Evolutionary conservation across 2,113 vertebrate genomes (phyloP).

Genomic region (Mesembrinibis cayennensis): DNA sequence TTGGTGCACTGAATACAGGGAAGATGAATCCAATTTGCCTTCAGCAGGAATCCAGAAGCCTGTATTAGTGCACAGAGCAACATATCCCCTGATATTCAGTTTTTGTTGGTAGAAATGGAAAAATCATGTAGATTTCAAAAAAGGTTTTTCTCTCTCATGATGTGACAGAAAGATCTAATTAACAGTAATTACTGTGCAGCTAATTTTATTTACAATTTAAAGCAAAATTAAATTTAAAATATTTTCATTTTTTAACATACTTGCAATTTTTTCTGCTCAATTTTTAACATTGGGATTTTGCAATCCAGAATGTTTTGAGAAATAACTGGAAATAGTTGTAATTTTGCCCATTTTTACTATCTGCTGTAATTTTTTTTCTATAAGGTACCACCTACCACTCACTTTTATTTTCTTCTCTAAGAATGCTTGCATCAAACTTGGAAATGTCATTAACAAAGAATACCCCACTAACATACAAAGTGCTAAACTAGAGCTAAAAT

Average conservation of each 20-base stretch:
- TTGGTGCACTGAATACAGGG: not conserved
- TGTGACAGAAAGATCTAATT: not conserved
- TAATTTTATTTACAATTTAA: conserved; percentile 8
- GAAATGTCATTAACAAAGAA: not conserved
- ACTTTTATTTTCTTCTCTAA: not conserved
- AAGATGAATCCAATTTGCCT: not conserved
- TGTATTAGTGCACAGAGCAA: not conserved
- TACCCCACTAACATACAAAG: not conserved
- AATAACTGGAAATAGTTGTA: not conserved
- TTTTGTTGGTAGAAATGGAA: not conserved
- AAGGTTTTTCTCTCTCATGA: not conserved
- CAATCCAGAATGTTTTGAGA: not conserved
- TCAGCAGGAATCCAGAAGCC: not conserved
- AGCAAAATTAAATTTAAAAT: not conserved
- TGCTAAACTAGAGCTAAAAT: not conserved
- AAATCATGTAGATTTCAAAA: not conserved
- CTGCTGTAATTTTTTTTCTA: not conserved
- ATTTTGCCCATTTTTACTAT: not conserved
- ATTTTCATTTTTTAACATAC: not conserved
- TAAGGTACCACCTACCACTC: not conserved
- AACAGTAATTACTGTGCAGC: not conserved
- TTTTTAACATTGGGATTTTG: not conserved
- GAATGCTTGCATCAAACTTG: not conserved
- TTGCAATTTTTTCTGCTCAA: not conserved
- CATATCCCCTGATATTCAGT: not conserved